These are phyloP conservation scores for Helarctos malayanus DNA, from an alignment of 2,797 vertebrate genomes.

Conservation along the genomic window DNA sequence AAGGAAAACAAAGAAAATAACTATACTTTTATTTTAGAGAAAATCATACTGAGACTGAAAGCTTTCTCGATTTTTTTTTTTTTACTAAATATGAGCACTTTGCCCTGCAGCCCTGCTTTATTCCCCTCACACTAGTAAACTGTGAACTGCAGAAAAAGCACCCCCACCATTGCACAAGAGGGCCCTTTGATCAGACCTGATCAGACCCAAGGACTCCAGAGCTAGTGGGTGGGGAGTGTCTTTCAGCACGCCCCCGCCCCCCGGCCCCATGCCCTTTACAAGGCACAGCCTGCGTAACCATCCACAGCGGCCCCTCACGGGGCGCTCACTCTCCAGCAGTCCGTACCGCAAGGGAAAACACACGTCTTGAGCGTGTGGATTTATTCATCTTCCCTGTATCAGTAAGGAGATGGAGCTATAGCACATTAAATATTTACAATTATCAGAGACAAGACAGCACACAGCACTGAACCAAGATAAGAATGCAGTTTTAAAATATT, in stretches of 20 bases:
- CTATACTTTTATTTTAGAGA: slow-evolving; percentile 25
- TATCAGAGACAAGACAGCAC: slow-evolving; percentile 76
- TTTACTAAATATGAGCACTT: not conserved
- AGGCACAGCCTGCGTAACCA: not conserved
- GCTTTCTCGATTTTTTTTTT: not conserved
- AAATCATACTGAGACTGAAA: slow-evolving; percentile 35
- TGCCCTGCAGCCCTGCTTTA: not conserved
- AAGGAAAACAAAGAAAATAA: not conserved
- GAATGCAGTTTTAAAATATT: slow-evolving; percentile 80
- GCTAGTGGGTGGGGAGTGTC: not conserved
- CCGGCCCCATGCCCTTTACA: not conserved
- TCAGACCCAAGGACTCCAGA: not conserved
- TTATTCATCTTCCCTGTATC: slow-evolving; percentile 57
- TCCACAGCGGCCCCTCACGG: rapidly evolving
- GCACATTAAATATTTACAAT: slow-evolving; percentile 84
- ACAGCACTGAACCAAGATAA: slow-evolving; percentile 75
- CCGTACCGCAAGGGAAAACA: not conserved
- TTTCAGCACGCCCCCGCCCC: not conserved
- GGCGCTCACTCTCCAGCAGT: not conserved
- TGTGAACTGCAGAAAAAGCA: not conserved
- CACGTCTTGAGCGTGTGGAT: not conserved
- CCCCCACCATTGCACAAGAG: not conserved
- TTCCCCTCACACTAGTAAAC: not conserved
- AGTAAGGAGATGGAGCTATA: slow-evolving; percentile 55
- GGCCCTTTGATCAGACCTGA: not conserved